These are phyloP conservation scores for Lamellibrachia satsuma DNA, from an alignment of 2,888 invertebrate genomes.

Conservation along the genomic window DNA sequence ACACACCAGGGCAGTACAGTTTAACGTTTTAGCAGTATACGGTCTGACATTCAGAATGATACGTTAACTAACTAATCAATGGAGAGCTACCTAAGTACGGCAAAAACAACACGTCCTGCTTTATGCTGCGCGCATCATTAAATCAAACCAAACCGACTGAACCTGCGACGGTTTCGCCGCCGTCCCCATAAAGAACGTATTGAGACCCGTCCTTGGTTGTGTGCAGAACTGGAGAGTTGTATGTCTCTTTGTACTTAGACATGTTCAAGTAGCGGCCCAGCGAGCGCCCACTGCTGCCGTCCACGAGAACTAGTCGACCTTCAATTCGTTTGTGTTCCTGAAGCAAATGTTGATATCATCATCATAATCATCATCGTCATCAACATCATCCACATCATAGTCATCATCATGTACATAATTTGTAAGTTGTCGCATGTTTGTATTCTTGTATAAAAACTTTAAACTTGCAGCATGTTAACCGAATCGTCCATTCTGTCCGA, in stretches of 20 bases:
- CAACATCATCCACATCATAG: too few species aligned
- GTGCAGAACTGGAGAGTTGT: slow-evolving; percentile 59
- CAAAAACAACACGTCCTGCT: background rate
- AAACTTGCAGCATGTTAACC: too few species aligned
- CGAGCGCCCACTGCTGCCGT: slow-evolving; percentile 54
- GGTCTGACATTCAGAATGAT: too few species aligned
- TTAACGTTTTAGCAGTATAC: too few species aligned
- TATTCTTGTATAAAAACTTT: too few species aligned
- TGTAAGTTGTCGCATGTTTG: too few species aligned
- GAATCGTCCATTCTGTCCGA: too few species aligned
- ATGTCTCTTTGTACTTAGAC: slow-evolving; percentile 55
- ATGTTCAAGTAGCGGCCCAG: slow-evolving; percentile 55
- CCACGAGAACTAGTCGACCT: slow-evolving; percentile 57
- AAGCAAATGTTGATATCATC: background rate
- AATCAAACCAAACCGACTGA: background rate
- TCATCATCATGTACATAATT: too few species aligned
- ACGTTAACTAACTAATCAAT: too few species aligned
- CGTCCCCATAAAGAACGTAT: slow-evolving; percentile 61
- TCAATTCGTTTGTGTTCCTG: slow-evolving; percentile 49
- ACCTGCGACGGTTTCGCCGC: slow-evolving; percentile 61
- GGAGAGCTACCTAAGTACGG: background rate
- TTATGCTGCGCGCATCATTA: background rate
- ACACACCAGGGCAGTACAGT: background rate
- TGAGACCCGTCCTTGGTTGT: slow-evolving; percentile 47
- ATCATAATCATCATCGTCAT: too few species aligned